Evolutionary conservation across 2,888 invertebrate genomes (phyloP).

Genomic region (Spisula subtruncata): DNA sequence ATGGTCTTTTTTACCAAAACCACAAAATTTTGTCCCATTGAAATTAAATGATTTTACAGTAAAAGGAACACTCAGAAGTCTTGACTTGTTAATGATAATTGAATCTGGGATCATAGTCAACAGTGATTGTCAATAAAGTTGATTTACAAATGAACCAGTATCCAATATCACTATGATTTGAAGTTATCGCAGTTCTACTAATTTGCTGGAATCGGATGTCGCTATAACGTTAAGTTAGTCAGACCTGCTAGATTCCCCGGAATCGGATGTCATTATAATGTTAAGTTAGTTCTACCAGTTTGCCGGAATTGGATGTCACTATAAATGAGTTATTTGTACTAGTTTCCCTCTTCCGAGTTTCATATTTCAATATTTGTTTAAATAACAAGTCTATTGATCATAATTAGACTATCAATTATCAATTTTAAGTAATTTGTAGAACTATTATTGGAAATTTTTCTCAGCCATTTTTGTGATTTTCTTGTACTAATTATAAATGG

Average conservation of each 20-base stretch:
- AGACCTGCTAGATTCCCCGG: too few relatives aligned
- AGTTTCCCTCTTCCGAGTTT: neutral
- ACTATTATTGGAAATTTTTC: neutral
- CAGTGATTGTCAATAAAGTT: neutral
- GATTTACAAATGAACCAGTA: neutral
- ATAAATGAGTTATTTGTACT: neutral
- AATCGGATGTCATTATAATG: too few relatives aligned
- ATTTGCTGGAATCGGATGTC: too few relatives aligned
- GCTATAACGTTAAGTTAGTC: too few relatives aligned
- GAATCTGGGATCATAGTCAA: too few relatives aligned
- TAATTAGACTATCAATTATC: neutral
- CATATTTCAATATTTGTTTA: neutral
- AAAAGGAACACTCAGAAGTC: too few relatives aligned
- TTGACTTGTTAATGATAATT: too few relatives aligned
- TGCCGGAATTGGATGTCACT: neutral
- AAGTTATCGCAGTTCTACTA: too few relatives aligned
- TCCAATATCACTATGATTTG: neutral
- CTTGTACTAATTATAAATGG: neutral
- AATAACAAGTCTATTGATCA: conserved; percentile 7
- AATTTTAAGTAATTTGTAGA: neutral
- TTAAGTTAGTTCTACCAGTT: neutral
- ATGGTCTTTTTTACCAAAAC: too few relatives aligned
- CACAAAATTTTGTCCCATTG: too few relatives aligned
- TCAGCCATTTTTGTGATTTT: neutral
- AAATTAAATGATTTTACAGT: too few relatives aligned